A percentile compares a stretch with the other conserved stretches of the same genome.
Evolutionary conservation across 1,140 invertebrate genomes (phyloP).

Genomic region (Atopsyche davidsoni): DNA sequence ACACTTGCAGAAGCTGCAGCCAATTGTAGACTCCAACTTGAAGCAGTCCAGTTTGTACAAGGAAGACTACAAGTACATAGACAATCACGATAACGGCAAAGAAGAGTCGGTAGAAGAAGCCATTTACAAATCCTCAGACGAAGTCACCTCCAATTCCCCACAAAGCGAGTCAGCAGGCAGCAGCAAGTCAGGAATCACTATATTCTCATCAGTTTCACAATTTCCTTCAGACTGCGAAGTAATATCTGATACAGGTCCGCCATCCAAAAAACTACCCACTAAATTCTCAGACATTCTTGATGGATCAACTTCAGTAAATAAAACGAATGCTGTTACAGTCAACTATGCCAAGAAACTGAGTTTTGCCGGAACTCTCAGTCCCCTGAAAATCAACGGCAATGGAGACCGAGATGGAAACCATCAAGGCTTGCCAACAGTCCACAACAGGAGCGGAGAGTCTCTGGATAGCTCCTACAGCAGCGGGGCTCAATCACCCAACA

Average conservation of each 20-base stretch:
- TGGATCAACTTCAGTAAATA: neutral
- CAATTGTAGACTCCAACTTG: slow-evolving; percentile 36
- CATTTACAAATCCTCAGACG: slow-evolving; percentile 17
- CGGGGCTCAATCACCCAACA: slow-evolving; percentile 48
- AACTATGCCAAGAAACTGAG: slow-evolving; percentile 2
- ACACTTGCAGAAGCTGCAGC: slow-evolving; percentile 44
- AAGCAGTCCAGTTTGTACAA: slow-evolving; percentile 3
- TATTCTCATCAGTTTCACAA: slow-evolving; percentile 9
- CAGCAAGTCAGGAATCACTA: slow-evolving; percentile 14
- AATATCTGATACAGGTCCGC: slow-evolving; percentile 8
- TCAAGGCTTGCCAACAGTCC: neutral
- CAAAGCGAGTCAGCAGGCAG: slow-evolving; percentile 8
- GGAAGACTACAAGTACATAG: slow-evolving; percentile 6
- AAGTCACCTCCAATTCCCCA: slow-evolving; percentile 12
- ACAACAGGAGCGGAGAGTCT: slow-evolving; percentile 11
- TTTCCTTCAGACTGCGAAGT: slow-evolving; percentile 17
- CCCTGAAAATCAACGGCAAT: neutral
- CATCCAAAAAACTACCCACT: neutral
- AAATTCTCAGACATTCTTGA: slow-evolving; percentile 10
- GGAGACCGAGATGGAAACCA: neutral
- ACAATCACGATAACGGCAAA: slow-evolving; percentile 6
- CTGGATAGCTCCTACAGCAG: slow-evolving; percentile 44
- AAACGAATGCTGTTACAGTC: neutral
- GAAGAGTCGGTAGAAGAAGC: slow-evolving; percentile 13
- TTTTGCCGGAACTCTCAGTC: slow-evolving; percentile 11